phyloP scores from a whole-genome alignment of 1,140 invertebrate genomes.

The Saccostrea cuccullata region DNA sequence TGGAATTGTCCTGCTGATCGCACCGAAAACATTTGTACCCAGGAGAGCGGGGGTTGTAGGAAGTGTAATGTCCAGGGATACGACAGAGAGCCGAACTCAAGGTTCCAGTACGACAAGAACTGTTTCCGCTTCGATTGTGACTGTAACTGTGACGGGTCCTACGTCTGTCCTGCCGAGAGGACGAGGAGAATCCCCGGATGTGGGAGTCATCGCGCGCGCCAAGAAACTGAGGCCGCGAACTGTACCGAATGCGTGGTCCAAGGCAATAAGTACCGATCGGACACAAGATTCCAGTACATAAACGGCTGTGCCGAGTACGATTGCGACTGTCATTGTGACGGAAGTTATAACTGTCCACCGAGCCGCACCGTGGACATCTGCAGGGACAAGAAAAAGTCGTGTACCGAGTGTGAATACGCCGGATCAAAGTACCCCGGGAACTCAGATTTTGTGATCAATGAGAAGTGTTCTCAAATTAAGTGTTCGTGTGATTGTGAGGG shows the following conservation, averaged over 20 bases:
- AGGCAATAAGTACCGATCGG: conserved; percentile 42
- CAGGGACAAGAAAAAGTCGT: background rate
- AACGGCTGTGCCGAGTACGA: conserved; percentile 61
- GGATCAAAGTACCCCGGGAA: conserved; percentile 43
- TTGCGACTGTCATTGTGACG: conserved; percentile 67
- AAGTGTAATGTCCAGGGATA: conserved; percentile 48
- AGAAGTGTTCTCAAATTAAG: conserved; percentile 53
- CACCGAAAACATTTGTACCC: conserved; percentile 59
- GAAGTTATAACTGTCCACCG: conserved; percentile 59
- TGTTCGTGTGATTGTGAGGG: conserved; percentile 58
- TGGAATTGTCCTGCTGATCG: conserved; percentile 60
- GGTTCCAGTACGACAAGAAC: conserved; percentile 47
- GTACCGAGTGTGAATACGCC: conserved; percentile 41
- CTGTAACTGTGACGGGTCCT: conserved; percentile 57
- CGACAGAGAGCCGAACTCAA: conserved; percentile 43
- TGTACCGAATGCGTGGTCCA: conserved; percentile 58
- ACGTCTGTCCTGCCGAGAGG: conserved; percentile 52
- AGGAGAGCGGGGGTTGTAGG: conserved; percentile 19
- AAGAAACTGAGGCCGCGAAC: background rate
- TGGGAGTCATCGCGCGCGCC: background rate
- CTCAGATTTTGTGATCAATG: conserved; percentile 48
- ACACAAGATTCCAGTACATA: conserved; percentile 45
- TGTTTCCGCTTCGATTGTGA: conserved; percentile 53
- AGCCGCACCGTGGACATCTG: conserved; percentile 62
- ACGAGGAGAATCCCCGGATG: conserved; percentile 57